Conservation (phyloP, 2,888 invertebrate species). For the Spisula solida region DNA sequence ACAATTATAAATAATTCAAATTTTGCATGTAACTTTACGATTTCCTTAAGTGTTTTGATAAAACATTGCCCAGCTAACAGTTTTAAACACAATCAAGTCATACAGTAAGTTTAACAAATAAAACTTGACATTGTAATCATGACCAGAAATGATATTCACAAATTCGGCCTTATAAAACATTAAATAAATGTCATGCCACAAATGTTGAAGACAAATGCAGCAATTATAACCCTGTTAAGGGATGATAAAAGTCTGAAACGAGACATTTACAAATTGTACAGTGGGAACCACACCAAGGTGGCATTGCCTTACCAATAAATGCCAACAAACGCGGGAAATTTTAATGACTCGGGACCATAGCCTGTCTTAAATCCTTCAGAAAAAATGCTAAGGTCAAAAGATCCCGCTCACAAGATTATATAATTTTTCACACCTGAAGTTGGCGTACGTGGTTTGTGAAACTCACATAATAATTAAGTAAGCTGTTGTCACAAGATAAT, state of each 20-base stretch:
- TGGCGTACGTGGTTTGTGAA: neutral
- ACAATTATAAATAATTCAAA: too few species aligned
- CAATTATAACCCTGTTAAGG: constrained; percentile 1
- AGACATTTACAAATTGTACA: constrained; percentile 1
- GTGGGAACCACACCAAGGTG: neutral
- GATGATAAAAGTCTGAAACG: neutral
- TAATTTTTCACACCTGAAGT: constrained; percentile 37
- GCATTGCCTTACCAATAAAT: constrained; percentile 34
- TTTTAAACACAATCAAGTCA: neutral
- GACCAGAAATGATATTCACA: neutral
- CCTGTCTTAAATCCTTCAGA: constrained; percentile 30
- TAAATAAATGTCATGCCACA: constrained; percentile 26
- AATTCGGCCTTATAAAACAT: constrained; percentile 13
- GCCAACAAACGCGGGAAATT: constrained; percentile 22
- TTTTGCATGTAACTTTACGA: too few species aligned
- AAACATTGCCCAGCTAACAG: too few species aligned
- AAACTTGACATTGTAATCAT: constrained; percentile 20
- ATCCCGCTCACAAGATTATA: constrained; percentile 28
- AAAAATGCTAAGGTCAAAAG: constrained; percentile 40
- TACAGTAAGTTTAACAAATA: neutral
- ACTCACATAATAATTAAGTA: constrained; percentile 47
- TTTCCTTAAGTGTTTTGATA: too few species aligned
- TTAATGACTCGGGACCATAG: neutral
- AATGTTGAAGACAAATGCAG: constrained; percentile 17
- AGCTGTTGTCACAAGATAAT: constrained; percentile 39